phyloP scores from a whole-genome alignment of 2,113 vertebrate genomes.

The Theropithecus gelada region DNA sequence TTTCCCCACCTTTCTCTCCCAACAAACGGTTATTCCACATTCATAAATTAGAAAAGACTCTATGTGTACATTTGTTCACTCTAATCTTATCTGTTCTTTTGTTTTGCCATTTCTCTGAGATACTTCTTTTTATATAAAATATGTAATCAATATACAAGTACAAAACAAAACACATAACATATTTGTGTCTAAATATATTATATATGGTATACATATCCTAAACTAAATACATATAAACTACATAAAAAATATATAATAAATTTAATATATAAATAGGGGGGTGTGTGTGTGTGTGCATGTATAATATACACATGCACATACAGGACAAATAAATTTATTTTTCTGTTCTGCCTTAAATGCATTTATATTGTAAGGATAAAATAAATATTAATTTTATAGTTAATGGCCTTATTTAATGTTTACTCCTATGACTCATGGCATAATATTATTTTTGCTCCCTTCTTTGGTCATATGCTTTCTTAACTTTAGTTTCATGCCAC shows the following conservation, averaged over 20 bases:
- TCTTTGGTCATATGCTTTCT: neutral
- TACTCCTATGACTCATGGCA: neutral
- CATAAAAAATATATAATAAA: neutral
- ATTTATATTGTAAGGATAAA: neutral
- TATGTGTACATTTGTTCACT: neutral
- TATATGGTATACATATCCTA: neutral
- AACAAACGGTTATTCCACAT: neutral
- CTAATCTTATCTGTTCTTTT: neutral
- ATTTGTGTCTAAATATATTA: neutral
- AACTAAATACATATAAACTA: neutral
- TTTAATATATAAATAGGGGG: neutral
- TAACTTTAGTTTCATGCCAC: constrained; percentile 49
- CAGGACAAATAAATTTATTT: neutral
- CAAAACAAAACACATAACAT: neutral
- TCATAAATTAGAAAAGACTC: neutral
- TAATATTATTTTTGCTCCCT: neutral
- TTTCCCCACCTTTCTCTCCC: neutral
- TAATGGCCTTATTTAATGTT: neutral
- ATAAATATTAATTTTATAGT: neutral
- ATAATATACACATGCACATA: neutral
- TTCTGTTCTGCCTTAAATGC: neutral
- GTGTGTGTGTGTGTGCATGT: neutral
- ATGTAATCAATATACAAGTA: neutral
- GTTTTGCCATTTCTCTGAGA: neutral
- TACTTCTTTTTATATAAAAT: neutral